These are phyloP conservation scores for Drosophila punjabiensis DNA, from an alignment of 1,140 invertebrate species.

Conservation along the genomic window DNA sequence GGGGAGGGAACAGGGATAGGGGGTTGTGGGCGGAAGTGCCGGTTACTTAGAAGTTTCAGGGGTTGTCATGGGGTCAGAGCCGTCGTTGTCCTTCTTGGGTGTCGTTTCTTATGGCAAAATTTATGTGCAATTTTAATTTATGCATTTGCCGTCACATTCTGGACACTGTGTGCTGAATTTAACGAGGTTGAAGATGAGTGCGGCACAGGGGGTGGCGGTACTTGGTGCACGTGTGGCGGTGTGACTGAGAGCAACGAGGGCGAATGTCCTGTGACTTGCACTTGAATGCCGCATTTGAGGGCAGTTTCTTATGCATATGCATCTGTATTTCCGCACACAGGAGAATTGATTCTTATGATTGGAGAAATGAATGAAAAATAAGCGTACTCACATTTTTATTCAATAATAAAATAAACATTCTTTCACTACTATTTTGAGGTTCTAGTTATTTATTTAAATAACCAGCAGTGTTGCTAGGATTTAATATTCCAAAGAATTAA, in stretches of 20 bases:
- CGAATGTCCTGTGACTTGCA: slow-evolving; percentile 21
- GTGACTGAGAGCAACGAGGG: neutral
- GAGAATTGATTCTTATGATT: slow-evolving; percentile 2
- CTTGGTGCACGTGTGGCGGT: slow-evolving; percentile 5
- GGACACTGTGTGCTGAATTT: slow-evolving; percentile 54
- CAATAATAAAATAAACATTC: neutral
- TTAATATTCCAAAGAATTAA: neutral
- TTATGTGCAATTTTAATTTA: slow-evolving; percentile 78
- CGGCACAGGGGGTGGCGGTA: neutral
- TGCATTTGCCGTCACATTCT: slow-evolving; percentile 61
- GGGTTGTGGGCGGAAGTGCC: slow-evolving; percentile 1
- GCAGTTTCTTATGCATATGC: slow-evolving; percentile 5
- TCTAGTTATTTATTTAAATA: neutral
- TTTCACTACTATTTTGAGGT: neutral
- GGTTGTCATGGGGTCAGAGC: slow-evolving; percentile 64
- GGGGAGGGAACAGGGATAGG: neutral
- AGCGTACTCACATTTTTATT: neutral
- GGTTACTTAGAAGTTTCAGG: slow-evolving; percentile 48
- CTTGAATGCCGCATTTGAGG: slow-evolving; percentile 1
- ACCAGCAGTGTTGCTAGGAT: neutral
- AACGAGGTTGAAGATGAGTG: slow-evolving; percentile 45
- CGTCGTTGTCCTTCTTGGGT: slow-evolving; percentile 48
- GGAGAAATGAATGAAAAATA: neutral
- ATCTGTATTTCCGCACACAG: slow-evolving; percentile 6
- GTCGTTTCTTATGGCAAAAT: slow-evolving; percentile 72